Conservation (phyloP, 2,888 invertebrate genomes). For the Tridacna crocea region DNA sequence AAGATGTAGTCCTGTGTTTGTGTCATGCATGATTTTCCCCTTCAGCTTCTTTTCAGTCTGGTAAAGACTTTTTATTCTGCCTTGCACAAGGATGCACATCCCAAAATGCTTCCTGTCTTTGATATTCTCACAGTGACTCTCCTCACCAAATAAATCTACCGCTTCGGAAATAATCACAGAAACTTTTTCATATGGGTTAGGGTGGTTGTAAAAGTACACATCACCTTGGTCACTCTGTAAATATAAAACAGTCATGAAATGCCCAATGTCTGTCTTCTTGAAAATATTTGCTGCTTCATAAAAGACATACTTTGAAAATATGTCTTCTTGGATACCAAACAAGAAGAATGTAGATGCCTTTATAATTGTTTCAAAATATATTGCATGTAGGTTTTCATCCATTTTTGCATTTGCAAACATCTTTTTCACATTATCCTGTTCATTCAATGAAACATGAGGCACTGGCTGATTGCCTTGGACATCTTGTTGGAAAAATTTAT, state of each 20-base stretch:
- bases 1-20: neutral
- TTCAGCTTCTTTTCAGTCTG: neutral
- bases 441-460: neutral
- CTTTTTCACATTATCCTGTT: neutral
- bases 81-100: neutral
- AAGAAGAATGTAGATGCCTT: slow-evolving; percentile 1
- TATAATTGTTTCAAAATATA: neutral
- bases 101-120: neutral
- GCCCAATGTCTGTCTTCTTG: neutral
- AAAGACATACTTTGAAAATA: neutral
- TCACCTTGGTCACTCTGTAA: neutral
- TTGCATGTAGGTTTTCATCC: neutral
- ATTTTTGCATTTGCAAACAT: neutral
- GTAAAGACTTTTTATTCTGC: neutral
- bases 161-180: neutral
- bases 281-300: neutral
- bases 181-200: neutral
- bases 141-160: neutral
- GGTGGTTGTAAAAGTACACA: neutral
- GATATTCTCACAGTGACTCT: neutral
- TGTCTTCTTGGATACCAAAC: neutral
- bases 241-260: neutral
- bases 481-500: neutral
- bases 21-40: neutral
- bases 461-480: neutral